Percentiles rank a stretch among this genome's conserved stretches.
phyloP scores from a whole-genome alignment of 2,797 vertebrate species.

The Rhynchonycteris naso region DNA sequence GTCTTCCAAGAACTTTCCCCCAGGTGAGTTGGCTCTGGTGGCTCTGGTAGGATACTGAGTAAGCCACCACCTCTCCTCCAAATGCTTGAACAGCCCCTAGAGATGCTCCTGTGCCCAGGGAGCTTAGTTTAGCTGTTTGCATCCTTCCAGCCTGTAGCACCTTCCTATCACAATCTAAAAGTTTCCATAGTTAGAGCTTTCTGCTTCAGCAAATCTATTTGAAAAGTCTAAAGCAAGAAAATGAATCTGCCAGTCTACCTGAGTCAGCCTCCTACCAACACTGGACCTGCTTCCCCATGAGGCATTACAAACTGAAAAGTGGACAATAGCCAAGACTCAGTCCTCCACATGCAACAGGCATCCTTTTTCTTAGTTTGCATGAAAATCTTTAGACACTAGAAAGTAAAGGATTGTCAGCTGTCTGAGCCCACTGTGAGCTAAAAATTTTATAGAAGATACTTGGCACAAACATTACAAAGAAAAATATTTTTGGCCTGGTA shows the following conservation, averaged over 20 bases:
- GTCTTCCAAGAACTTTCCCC: background rate
- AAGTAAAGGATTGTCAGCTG: background rate
- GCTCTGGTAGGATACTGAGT: background rate
- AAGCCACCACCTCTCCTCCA: background rate
- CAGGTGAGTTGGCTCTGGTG: background rate
- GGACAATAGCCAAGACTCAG: background rate
- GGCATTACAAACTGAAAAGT: background rate
- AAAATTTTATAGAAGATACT: slow-evolving; percentile 28
- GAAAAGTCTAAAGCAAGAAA: background rate
- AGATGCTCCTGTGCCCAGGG: background rate
- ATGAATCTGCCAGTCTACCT: background rate
- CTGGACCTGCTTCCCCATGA: background rate
- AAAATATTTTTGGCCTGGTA: background rate
- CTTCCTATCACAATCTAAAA: background rate
- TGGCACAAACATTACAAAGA: background rate
- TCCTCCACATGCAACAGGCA: background rate
- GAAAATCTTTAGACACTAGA: background rate
- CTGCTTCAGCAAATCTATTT: background rate
- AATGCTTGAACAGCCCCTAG: background rate
- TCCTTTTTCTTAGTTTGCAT: background rate
- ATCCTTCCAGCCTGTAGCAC: background rate
- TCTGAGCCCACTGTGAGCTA: background rate
- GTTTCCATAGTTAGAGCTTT: background rate
- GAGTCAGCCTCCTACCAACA: background rate
- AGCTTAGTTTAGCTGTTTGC: background rate